Evolutionary conservation across 2,888 invertebrate species (phyloP), one percentile per base, ranked within the genome.

Genomic region (Macroteleia sp.): DNA sequence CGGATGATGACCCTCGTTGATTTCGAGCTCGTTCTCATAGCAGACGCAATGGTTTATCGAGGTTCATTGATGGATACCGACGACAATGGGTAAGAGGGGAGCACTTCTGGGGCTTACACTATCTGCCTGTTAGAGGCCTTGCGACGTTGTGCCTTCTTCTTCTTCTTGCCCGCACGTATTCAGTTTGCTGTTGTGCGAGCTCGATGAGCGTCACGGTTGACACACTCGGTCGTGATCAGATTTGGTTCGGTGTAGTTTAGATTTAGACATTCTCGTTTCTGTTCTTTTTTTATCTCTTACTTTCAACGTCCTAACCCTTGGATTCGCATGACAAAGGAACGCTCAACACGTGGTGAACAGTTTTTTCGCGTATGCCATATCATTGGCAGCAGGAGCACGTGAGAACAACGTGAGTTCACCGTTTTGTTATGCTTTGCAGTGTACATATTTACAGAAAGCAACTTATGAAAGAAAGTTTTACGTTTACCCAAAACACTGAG

Each of bases 81-180:
- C 76, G 69, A 76, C 64, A 64, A 56, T 64, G 69, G 57, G 20
- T 57, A 56, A 76, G 76, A 69, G 77, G 77, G 77, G 73, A 57
- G 71, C 73, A 74, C 73, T 74, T 78, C 62, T 69, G 64, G 77
- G 73, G 73, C 77, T 77, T 77, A 67, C 71, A 73, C 64, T 73
- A 77, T 77, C 77, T 61, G 77, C 42, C 56, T 59, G 77, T 54
- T 66, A 46, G 71, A 77, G 67, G 59, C 71, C 71, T 77, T 61
- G 71, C 67, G 71, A 52, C 77, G 57, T 57, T 39, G 32, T 57
- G 64, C 64, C 64, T 76, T 70, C 76, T 76, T 71, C 76, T 76
- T 71, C 41, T 77, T 61, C 54, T 71, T 67, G 57, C 42, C 57
- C 56, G 69, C 73, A 69, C 57, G 61, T 67, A 77, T 67, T 77